These are phyloP conservation scores for Ooceraea biroi DNA, from an alignment of 1,140 invertebrate genomes.

Conservation along the genomic window DNA sequence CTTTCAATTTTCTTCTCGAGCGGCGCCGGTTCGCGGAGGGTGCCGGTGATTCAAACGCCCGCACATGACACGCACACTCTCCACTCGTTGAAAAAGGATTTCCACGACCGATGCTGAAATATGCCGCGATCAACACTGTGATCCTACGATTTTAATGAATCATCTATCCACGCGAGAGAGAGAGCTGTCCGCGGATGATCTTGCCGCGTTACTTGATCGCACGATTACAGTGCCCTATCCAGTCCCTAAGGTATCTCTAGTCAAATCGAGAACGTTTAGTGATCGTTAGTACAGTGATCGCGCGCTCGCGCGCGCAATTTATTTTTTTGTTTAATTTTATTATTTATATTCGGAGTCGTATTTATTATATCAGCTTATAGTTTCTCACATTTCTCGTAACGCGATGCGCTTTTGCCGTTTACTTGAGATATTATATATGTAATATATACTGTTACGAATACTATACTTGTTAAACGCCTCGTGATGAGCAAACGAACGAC, in stretches of 20 bases:
- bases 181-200: conserved; percentile 5
- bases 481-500: conserved; percentile 58
- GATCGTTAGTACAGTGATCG: conserved; percentile 16
- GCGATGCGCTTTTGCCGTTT: conserved; percentile 49
- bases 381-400: conserved; percentile 52
- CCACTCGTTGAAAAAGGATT: conserved; percentile 44
- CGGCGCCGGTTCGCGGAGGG: not conserved
- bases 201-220: not conserved
- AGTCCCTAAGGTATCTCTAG: conserved; percentile 52
- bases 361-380: conserved; percentile 48
- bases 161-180: conserved; percentile 51
- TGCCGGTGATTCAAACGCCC: conserved; percentile 33
- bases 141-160: conserved; percentile 73
- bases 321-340: conserved; percentile 36
- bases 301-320: conserved; percentile 20
- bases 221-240: conserved; percentile 10
- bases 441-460: conserved; percentile 60
- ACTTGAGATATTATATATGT: conserved; percentile 54
- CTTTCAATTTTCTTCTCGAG: conserved; percentile 21
- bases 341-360: conserved; percentile 29
- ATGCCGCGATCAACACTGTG: conserved; percentile 72
- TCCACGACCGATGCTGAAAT: conserved; percentile 33
- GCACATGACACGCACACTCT: conserved; percentile 43
- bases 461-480: conserved; percentile 49
- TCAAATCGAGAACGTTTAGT: conserved; percentile 38